A percentile compares a stretch with the other conserved stretches of the same genome.
These are phyloP conservation scores for Euura saliciscinereae DNA, from an alignment of 1,140 invertebrate species.

Conservation along the genomic window DNA sequence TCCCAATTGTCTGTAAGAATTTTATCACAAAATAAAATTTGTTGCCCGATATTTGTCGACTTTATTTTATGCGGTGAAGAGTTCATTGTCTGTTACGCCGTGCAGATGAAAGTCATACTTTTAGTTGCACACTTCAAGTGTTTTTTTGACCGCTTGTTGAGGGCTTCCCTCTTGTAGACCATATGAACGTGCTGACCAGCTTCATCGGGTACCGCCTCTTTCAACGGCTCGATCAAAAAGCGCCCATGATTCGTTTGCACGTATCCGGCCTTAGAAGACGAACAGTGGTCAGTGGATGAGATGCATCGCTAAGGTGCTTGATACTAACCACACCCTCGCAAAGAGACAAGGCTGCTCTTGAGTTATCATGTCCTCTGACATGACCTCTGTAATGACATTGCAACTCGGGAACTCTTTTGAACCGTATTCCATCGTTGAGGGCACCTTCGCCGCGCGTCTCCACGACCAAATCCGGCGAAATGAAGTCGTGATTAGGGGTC, in stretches of 20 bases:
- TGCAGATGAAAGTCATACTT: no score
- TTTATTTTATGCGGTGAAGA: no score
- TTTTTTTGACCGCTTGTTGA: conserved; percentile 21
- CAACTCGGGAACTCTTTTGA: conserved; percentile 36
- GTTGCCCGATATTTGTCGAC: no score
- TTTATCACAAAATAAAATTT: not conserved
- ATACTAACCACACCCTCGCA: conserved; percentile 69
- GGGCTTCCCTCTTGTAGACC: conserved; percentile 46
- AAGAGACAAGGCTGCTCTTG: conserved; percentile 64
- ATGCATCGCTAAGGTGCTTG: no score
- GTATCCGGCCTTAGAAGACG: conserved; percentile 52
- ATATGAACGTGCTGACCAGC: conserved; percentile 60
- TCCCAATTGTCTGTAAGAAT: conserved; percentile 49
- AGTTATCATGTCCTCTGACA: conserved; percentile 57
- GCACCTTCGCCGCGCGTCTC: conserved; percentile 54
- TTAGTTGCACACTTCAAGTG: not conserved
- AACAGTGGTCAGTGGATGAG: no score
- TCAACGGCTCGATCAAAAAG: conserved; percentile 61
- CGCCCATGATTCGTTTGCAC: conserved; percentile 51
- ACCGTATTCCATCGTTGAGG: conserved; percentile 37
- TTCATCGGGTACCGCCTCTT: conserved; percentile 48
- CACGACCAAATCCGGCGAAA: conserved; percentile 63
- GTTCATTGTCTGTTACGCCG: no score
- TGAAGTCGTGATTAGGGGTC: conserved; percentile 61
- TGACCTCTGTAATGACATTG: conserved; percentile 65